A percentile compares a stretch with the other conserved stretches of the same genome.
These are phyloP conservation scores for Centropristis striata DNA, from an alignment of 2,113 vertebrate genomes.

Conservation along the genomic window DNA sequence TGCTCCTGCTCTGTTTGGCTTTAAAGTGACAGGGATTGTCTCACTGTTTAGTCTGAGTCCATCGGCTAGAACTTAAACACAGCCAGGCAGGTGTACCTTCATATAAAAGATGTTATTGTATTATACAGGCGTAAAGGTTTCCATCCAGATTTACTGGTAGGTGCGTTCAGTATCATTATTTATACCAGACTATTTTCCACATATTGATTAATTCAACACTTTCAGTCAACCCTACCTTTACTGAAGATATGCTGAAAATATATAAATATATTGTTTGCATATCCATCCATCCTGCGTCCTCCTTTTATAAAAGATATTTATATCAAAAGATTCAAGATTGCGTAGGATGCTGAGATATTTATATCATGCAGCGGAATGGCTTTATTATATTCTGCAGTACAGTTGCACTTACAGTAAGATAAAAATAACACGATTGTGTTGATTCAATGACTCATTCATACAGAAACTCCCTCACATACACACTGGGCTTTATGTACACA, in stretches of 20 bases:
- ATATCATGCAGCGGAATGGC: constrained; percentile 24
- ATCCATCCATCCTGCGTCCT: neutral
- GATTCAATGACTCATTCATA: constrained; percentile 61
- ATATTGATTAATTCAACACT: neutral
- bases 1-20: constrained; percentile 34
- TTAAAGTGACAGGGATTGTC: constrained; percentile 15
- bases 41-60: constrained; percentile 65
- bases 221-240: rapidly evolving
- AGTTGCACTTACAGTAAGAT: constrained; percentile 56
- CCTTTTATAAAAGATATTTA: neutral
- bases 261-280: neutral
- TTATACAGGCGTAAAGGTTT: neutral
- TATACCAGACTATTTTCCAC: neutral
- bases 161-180: neutral
- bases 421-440: constrained; percentile 56
- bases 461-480: constrained; percentile 26
- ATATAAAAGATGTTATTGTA: neutral
- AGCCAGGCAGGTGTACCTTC: constrained; percentile 20
- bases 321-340: constrained; percentile 6
- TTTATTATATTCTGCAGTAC: constrained; percentile 21
- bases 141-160: neutral
- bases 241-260: neutral
- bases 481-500: constrained; percentile 35
- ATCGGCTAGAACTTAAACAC: constrained; percentile 36
- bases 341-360: constrained; percentile 19